Conservation (phyloP, 2,113 vertebrate genomes). For the Nicator chloris region DNA sequence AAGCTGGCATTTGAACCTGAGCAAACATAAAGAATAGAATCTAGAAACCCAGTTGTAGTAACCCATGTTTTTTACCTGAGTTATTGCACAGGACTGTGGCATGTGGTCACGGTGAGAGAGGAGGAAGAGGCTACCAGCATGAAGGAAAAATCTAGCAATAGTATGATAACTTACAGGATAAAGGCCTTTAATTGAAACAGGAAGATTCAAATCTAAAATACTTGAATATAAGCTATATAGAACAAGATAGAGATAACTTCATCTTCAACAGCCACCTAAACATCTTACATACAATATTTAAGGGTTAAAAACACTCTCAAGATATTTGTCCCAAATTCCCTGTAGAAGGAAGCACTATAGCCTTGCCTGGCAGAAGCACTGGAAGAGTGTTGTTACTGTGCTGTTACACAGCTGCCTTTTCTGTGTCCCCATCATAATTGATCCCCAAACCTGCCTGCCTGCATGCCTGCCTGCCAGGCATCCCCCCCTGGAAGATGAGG, state of each 20-base stretch:
- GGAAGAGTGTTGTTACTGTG: not conserved
- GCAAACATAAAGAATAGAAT: not conserved
- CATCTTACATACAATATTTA: not conserved
- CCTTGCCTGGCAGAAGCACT: not conserved
- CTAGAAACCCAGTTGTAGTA: not conserved
- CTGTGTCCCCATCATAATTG: not conserved
- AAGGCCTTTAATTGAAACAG: not conserved
- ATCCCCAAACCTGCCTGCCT: not conserved
- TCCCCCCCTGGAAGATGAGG: not conserved
- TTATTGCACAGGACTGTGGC: not conserved
- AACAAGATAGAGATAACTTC: not conserved
- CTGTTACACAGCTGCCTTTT: not conserved
- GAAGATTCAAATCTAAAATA: not conserved
- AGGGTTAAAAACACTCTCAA: not conserved
- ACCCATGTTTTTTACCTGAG: not conserved
- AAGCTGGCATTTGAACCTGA: not conserved
- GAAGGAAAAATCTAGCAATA: not conserved
- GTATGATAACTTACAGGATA: not conserved
- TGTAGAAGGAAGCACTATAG: not conserved
- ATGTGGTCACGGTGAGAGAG: fast-evolving
- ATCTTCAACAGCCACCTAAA: not conserved
- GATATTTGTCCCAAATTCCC: not conserved
- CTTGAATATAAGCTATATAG: not conserved
- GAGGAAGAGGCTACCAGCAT: not conserved
- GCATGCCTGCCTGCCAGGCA: not conserved